A percentile compares a stretch with the other conserved stretches of the same genome.
Conservation (phyloP, 1,140 invertebrate genomes). For the Acyrthosiphon pisum region DNA sequence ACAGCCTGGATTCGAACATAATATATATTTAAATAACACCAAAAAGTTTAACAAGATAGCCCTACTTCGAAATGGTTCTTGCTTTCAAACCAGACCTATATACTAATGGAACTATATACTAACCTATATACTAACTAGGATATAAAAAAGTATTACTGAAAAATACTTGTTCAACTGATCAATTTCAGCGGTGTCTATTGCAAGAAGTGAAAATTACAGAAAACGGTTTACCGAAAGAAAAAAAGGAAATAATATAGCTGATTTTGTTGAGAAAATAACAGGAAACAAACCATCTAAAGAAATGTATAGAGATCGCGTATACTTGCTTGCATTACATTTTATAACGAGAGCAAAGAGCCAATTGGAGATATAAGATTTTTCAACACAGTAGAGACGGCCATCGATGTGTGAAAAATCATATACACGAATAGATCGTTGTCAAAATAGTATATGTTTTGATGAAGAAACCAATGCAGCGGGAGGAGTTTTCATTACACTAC, state of each 20-base stretch:
- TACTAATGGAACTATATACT: too few species aligned
- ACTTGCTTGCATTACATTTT: not conserved
- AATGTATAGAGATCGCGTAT: not conserved
- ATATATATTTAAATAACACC: not conserved
- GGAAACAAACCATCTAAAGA: not conserved
- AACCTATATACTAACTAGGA: not conserved
- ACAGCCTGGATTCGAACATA: not conserved
- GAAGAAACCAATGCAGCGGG: not conserved
- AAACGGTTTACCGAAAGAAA: too few species aligned
- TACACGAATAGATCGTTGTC: not conserved
- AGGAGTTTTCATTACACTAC: not conserved
- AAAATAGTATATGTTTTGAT: not conserved
- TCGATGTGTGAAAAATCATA: not conserved
- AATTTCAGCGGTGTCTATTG: not conserved
- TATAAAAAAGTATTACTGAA: not conserved
- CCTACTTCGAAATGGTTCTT: not conserved
- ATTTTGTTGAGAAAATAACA: not conserved
- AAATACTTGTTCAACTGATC: not conserved
- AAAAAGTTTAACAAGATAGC: not conserved
- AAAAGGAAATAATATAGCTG: not conserved
- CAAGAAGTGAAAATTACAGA: not conserved
- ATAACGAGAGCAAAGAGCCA: not conserved
- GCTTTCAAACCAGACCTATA: too few species aligned
- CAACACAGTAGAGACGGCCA: not conserved
- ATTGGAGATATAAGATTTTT: not conserved